Evolutionary conservation across 2,888 invertebrate species (phyloP).

Genomic region (Hypselothyrea guttata): DNA sequence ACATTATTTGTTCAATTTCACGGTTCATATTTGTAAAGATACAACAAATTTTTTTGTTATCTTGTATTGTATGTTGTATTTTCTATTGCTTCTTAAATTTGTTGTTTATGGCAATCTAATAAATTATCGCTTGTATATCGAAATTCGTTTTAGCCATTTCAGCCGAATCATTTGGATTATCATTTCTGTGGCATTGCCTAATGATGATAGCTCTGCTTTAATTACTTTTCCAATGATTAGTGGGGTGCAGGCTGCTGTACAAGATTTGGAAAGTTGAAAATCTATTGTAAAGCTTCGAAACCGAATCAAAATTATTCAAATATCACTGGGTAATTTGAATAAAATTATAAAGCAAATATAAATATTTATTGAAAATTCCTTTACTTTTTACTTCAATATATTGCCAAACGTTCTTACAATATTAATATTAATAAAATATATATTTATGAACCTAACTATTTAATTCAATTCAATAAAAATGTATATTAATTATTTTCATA

Average conservation of each 20-base stretch:
- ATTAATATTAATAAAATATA: no score
- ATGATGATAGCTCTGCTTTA: slow-evolving; percentile 64
- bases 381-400: no score
- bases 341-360: no score
- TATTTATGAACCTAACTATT: no score
- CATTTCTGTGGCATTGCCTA: slow-evolving; percentile 66
- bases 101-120: slow-evolving; percentile 48
- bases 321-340: no score
- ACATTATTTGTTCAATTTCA: slow-evolving; percentile 76
- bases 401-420: no score
- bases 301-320: no score
- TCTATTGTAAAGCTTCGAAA: neutral
- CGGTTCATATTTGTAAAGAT: slow-evolving; percentile 64
- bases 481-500: no score
- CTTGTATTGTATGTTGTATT: neutral
- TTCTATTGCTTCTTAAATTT: slow-evolving; percentile 47
- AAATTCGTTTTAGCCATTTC: slow-evolving; percentile 60
- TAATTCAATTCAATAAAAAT: no score
- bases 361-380: no score
- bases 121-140: slow-evolving; percentile 49
- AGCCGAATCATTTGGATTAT: slow-evolving; percentile 64
- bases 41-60: slow-evolving; percentile 36
- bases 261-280: slow-evolving; percentile 14
- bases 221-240: slow-evolving; percentile 46
- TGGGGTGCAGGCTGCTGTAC: no score